Evolutionary conservation across 2,797 vertebrate species (phyloP).

Genomic region (Coluber constrictor): DNA sequence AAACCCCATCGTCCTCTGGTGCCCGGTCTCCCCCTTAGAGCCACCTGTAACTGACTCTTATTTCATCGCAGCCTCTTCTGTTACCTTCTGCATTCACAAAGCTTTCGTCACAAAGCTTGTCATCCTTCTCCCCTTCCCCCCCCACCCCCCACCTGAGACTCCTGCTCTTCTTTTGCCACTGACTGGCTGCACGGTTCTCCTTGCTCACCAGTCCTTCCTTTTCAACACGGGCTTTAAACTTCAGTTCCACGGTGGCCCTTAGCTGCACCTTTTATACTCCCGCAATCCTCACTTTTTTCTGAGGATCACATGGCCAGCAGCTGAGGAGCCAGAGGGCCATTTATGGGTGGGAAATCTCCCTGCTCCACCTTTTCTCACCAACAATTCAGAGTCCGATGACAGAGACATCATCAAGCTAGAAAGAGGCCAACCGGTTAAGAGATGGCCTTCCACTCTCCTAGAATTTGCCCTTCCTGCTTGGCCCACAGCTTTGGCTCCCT

Average conservation of each 20-base stretch:
- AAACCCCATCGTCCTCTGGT: background rate
- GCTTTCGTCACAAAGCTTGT: background rate
- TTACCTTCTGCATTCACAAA: background rate
- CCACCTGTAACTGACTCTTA: background rate
- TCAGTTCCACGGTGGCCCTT: background rate
- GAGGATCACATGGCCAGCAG: too few species aligned
- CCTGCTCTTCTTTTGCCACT: background rate
- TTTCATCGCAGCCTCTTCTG: background rate
- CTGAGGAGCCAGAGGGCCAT: too few species aligned
- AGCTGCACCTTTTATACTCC: background rate
- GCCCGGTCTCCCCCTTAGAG: background rate
- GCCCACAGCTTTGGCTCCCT: background rate
- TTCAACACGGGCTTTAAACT: background rate
- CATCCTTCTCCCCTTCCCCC: background rate
- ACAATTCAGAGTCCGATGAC: too few species aligned
- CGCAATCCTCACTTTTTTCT: background rate
- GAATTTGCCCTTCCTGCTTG: background rate
- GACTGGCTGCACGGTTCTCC: too few species aligned
- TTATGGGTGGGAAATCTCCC: background rate
- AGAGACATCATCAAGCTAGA: too few species aligned
- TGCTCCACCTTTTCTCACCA: background rate
- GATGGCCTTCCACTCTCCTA: background rate
- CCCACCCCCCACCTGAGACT: background rate
- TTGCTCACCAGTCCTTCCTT: background rate
- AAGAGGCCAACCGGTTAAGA: too few species aligned